phyloP scores from a whole-genome alignment of 2,113 vertebrate species.

The Sinocyclocheilus anshuiensis region DNA sequence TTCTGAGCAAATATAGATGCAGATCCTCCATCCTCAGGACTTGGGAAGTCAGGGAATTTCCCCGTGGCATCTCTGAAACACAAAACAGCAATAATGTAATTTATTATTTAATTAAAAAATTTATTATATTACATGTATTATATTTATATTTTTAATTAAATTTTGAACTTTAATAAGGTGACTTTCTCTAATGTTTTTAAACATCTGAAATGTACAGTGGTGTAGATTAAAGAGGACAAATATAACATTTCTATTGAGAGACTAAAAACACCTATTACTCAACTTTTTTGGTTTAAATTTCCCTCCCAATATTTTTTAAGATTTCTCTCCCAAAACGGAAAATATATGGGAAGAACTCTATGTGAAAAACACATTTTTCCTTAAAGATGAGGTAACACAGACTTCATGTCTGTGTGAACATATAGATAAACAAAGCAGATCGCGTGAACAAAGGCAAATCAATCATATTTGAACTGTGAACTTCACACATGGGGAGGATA shows the following conservation, averaged over 20 bases:
- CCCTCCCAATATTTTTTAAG: neutral
- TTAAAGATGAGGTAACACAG: conserved; percentile 38
- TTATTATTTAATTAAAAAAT: neutral
- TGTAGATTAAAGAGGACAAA: neutral
- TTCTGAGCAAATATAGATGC: conserved; percentile 77
- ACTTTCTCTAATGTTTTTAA: neutral
- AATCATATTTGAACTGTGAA: conserved; percentile 48
- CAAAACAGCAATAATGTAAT: conserved; percentile 4
- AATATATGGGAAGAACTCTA: conserved; percentile 4
- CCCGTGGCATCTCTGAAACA: conserved; percentile 76
- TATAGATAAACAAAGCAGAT: conserved; percentile 39
- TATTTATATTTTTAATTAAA: neutral
- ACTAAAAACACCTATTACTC: neutral
- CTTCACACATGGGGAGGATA: conserved; percentile 46
- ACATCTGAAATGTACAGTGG: neutral
- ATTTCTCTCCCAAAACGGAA: neutral
- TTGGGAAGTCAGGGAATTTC: conserved; percentile 81
- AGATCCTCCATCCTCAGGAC: conserved; percentile 77
- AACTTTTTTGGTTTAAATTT: neutral
- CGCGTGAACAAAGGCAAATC: conserved; percentile 30
- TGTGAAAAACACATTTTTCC: conserved; percentile 11
- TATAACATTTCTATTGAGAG: neutral
- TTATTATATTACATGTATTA: neutral
- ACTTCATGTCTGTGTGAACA: conserved; percentile 26
- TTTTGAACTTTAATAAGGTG: neutral